Evolutionary conservation across 2,888 invertebrate species (phyloP).

Genomic region (Lasioglossum morio): DNA sequence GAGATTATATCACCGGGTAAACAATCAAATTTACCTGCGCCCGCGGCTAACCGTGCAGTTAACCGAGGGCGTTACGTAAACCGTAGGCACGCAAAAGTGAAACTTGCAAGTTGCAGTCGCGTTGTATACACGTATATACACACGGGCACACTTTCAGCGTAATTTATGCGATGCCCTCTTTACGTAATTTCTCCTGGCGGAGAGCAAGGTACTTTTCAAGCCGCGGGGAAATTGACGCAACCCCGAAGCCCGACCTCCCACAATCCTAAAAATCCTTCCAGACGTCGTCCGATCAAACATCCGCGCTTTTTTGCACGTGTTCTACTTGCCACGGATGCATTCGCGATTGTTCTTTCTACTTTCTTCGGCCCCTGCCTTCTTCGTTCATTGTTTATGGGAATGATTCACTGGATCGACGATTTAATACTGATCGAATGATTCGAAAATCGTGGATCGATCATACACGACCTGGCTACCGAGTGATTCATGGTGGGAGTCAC

Average conservation of each 20-base stretch:
- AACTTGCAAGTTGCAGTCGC: slow-evolving; percentile 11
- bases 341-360: neutral
- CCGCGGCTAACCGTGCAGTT: neutral
- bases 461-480: neutral
- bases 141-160: neutral
- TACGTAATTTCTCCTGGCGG: slow-evolving; percentile 13
- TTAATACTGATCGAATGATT: neutral
- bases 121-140: neutral
- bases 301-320: neutral
- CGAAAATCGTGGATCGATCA: neutral
- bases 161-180: slow-evolving; percentile 15
- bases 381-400: neutral
- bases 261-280: neutral
- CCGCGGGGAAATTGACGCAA: slow-evolving; percentile 4
- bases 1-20: neutral
- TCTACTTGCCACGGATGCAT: neutral
- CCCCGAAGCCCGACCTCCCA: neutral
- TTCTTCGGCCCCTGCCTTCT: neutral
- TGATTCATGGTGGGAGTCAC: no score
- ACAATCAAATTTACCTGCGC: neutral
- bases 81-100: slow-evolving; percentile 7
- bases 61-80: slow-evolving; percentile 5
- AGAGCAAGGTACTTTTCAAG: neutral
- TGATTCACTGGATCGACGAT: neutral
- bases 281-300: neutral